Evolutionary conservation across 2,113 vertebrate genomes (phyloP).

Genomic region (Grallaria varia): DNA sequence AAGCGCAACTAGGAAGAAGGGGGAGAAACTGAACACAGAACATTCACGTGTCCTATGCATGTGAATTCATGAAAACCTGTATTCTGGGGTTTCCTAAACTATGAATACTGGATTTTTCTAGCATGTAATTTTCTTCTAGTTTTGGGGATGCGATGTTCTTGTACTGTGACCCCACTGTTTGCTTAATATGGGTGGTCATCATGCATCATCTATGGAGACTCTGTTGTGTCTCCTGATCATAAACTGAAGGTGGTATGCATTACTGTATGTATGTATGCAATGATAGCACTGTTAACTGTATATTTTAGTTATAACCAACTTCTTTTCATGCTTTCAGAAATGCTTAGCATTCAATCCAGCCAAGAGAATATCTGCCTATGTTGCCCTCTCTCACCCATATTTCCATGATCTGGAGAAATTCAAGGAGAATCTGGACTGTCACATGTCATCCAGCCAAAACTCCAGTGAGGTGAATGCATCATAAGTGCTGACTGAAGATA

Average conservation of each 20-base stretch:
- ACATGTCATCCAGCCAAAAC: constrained; percentile 85
- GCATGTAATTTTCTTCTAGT: neutral
- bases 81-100: neutral
- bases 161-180: neutral
- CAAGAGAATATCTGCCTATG: constrained; percentile 93
- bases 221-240: neutral
- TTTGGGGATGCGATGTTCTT: neutral
- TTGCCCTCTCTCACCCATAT: constrained; percentile 92
- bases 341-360: constrained; percentile 93
- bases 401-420: constrained; percentile 91
- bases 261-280: neutral
- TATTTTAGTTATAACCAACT: neutral
- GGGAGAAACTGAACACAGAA: neutral
- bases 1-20: neutral
- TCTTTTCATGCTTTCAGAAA: constrained; percentile 80
- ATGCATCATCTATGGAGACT: neutral
- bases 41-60: neutral
- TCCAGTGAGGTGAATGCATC: constrained; percentile 86
- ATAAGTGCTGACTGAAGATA: constrained; percentile 69
- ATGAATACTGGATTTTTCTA: neutral
- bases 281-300: neutral
- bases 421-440: constrained; percentile 86
- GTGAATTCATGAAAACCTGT: neutral
- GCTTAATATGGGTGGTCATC: neutral
- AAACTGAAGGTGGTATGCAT: neutral